Evolutionary conservation across 2,113 vertebrate species (phyloP).

Genomic region (Butorides virescens): DNA sequence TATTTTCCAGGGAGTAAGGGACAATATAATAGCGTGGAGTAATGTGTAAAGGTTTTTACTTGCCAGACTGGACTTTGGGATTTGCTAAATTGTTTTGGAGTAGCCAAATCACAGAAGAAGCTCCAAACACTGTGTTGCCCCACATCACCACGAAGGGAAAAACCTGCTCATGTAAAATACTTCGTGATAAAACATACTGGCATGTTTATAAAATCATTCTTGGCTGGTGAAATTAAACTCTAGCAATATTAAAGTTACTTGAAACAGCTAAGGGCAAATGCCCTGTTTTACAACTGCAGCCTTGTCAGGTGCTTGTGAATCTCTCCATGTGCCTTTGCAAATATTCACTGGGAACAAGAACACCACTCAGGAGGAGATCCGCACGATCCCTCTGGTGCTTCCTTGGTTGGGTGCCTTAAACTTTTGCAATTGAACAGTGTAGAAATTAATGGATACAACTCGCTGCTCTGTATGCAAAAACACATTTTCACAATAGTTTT

Average conservation of each 20-base stretch:
- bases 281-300: not conserved
- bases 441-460: not conserved
- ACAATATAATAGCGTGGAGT: not conserved
- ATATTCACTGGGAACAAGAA: not conserved
- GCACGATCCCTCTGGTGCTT: not conserved
- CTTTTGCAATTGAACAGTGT: not conserved
- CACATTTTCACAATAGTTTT: not conserved
- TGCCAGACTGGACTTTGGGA: not conserved
- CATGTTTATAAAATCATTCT: not conserved
- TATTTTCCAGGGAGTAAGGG: not conserved
- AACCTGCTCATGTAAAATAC: not conserved
- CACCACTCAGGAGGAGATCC: not conserved
- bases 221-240: not conserved
- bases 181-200: not conserved
- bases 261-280: not conserved
- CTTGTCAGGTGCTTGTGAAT: not conserved
- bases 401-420: not conserved
- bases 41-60: not conserved
- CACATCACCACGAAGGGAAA: not conserved
- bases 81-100: not conserved
- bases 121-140: not conserved
- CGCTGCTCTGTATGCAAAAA: not conserved
- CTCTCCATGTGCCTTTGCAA: not conserved
- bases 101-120: not conserved
- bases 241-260: not conserved